Conservation (phyloP, 2,113 vertebrate species). For the Agapornis roseicollis region DNA sequence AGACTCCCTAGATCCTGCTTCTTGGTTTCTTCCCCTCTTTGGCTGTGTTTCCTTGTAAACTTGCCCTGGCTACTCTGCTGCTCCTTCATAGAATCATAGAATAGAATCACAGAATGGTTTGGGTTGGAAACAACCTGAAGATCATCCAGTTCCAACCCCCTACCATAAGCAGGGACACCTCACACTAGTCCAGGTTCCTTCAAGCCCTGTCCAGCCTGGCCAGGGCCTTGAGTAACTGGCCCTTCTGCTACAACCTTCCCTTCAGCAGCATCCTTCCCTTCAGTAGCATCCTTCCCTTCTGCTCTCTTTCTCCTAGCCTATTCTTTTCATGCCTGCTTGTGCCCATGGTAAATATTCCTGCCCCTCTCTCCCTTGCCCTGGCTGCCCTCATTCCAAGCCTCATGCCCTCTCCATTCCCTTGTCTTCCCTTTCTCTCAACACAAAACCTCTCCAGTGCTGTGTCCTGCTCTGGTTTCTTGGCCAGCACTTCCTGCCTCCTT, state of each 20-base stretch:
- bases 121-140: not conserved
- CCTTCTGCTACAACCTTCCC: not conserved
- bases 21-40: not conserved
- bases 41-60: not conserved
- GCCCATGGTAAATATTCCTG: not conserved
- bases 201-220: not conserved
- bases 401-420: not conserved
- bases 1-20: not conserved
- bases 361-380: not conserved
- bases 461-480: not conserved
- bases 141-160: not conserved
- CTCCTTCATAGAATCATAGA: not conserved
- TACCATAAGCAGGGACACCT: not conserved
- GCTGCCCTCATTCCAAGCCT: not conserved
- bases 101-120: not conserved
- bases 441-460: not conserved
- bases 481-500: not conserved
- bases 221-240: not conserved
- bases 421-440: not conserved
- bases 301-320: not conserved
- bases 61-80: not conserved
- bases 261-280: not conserved
- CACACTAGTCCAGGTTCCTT: not conserved
- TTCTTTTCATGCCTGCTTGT: not conserved
- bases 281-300: not conserved